Base-by-base conservation (phyloP, 2,888 invertebrate species). In the Eupsilia transversa region DNA sequence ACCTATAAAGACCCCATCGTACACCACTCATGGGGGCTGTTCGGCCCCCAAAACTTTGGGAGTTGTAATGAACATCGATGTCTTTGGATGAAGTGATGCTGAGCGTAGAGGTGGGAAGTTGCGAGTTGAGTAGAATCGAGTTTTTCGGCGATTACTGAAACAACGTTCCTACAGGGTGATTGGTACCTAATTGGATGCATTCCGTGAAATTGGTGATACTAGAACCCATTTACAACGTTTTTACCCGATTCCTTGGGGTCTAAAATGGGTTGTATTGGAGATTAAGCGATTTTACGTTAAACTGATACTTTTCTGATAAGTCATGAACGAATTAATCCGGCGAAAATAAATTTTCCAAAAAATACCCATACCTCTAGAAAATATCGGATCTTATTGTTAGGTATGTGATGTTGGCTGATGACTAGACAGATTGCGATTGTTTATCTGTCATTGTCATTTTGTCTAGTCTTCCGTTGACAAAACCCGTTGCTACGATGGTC, bases 51-150 rank as follows among this genome's bases (percentile, higher is more conserved):
- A 68, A 83, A 82, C 80, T 80, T 82, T 57, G 27, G n/a, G 54
- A 72, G 52, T 80, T 69, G 52, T 82, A 82, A 82, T 82, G 77
- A 72, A 68, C 83, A 82, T 82, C 70, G 60, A 72, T 72, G 80
- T 77, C 61, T 80, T 63, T 27, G 54, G 49, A 52, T 46, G 72
- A 63, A 72, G 61, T 56, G 27, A 66, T 60, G 70, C 67, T 71
- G 64, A 41, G 35, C 33, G 60, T 49, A 35, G 66, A 33, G 43
- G 49, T 59, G 49, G 35, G 35, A 57, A 63, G 43, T 52, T 33
- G 35, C 43, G 52, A 66, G 46, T 63, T 54, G 6, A 67, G 38
- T 46, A 9, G 2, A 49, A 70, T 56, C 49, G 57, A 59, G 27
- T 54, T n/a, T 49, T n/a, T 49, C 10, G 2, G 14, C n/a, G 27